Conservation (phyloP, 2,113 vertebrate genomes). For the Hemichromis elongatus region DNA sequence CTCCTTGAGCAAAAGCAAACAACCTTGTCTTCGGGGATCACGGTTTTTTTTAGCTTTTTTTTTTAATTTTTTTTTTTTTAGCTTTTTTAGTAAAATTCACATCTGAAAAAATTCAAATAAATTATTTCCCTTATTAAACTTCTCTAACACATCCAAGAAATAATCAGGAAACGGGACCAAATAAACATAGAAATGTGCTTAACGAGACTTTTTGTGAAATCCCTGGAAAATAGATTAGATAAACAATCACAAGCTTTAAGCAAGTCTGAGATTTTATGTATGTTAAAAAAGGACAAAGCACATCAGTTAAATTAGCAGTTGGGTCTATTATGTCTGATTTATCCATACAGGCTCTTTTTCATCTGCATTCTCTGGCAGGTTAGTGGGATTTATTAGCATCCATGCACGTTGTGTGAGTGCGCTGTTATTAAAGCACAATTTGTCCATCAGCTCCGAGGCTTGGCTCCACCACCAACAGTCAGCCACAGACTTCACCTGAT, state of each 20-base stretch:
- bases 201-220: not conserved
- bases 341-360: not conserved
- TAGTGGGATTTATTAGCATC: not conserved
- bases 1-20: not conserved
- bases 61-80: not conserved
- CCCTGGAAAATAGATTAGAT: not conserved
- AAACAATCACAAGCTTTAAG: not conserved
- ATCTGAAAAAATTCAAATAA: not conserved
- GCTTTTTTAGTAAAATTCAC: not conserved
- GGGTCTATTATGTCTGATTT: not conserved
- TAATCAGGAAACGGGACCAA: not conserved
- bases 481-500: slow-evolving; percentile 4
- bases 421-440: not conserved
- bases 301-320: not conserved
- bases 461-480: not conserved
- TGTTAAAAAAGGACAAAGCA: not conserved
- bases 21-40: not conserved
- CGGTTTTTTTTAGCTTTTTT: not conserved
- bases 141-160: not conserved
- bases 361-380: not conserved
- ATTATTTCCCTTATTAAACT: not conserved
- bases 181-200: not conserved
- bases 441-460: not conserved
- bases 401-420: not conserved
- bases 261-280: not conserved